These are phyloP conservation scores for Temnothorax curvispinosus DNA, from an alignment of 1,140 invertebrate species.

Conservation along the genomic window DNA sequence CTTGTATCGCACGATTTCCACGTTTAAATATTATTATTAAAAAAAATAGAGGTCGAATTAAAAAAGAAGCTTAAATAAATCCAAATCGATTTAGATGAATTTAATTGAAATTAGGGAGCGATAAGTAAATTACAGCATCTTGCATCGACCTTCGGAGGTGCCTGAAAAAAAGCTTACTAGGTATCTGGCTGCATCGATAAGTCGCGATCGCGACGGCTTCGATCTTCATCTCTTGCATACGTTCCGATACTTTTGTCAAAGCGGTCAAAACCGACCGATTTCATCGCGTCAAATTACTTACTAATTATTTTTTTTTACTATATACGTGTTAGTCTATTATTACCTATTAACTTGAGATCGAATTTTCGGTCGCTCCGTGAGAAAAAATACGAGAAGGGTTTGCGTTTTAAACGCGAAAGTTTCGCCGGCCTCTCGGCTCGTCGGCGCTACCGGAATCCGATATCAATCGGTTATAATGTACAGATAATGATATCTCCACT, in stretches of 20 bases:
- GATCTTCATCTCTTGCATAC: constrained; percentile 47
- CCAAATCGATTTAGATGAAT: not conserved
- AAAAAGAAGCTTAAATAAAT: not conserved
- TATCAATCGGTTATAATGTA: constrained; percentile 74
- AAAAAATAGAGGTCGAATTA: not conserved
- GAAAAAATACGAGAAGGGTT: not conserved
- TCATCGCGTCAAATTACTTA: constrained; percentile 3
- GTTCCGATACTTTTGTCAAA: constrained; percentile 46
- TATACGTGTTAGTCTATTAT: constrained; percentile 6
- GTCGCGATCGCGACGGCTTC: not conserved
- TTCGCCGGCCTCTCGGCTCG: not conserved
- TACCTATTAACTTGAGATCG: not conserved
- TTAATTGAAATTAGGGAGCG: not conserved
- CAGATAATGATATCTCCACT: constrained; percentile 81
- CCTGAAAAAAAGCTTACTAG: not conserved
- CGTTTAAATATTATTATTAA: not conserved
- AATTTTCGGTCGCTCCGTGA: not conserved
- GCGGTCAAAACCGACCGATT: not conserved
- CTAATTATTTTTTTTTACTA: constrained; percentile 30
- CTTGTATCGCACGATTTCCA: not conserved
- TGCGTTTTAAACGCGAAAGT: not conserved
- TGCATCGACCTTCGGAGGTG: not conserved
- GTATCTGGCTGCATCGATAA: constrained; percentile 10
- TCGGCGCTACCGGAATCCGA: constrained; percentile 36
- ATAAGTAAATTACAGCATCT: not conserved